Evolutionary conservation across 2,797 vertebrate genomes (phyloP), one percentile per base, ranked within the genome.

Genomic region (Bovichtus variegatus): DNA sequence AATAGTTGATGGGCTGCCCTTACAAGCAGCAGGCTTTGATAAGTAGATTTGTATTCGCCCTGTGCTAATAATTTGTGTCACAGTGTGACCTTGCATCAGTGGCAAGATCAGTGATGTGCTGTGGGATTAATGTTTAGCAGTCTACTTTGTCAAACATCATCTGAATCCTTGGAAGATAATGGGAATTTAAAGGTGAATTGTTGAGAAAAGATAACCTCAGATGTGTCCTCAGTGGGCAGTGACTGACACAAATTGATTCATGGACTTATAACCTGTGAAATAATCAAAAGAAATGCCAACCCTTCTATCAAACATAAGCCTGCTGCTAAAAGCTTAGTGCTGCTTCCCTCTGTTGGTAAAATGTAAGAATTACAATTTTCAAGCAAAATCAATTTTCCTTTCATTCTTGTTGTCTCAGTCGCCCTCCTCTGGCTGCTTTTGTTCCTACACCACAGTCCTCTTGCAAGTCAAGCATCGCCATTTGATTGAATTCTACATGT

Each of bases 271-370:
- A 23, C 23, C 18, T 41, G n/a, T 29, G 19, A 40, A 47, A 46
- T 13, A 4, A 2, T 40, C 27, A 46, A 8, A 47, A 2, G 18
- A 9, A 50, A 10, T 18, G 8, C 25, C 54, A 25, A 3, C 4
- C 2, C 38, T 18, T 10, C 43, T 8, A 15, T 15, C 11, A 8
- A 6, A 5, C 23, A 6, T 0, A 2, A 13, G 1, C 13, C 5
- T 23, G 23, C 11, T 78, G 36, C 5, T 44, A 73, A 80, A 82
- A 70, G 40, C 54, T 69, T 66, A 71, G 16, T 50, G 85, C 71
- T 93, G 82, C 80, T 75, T 6, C 90, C 68, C 85, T 87, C 93
- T 88, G 19, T 49, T 86, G 92, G 88, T 69, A 21, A 0, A 29
- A 57, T 9, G n/a, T 0, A 6, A 15, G 46, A 71, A 76, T 65